Base-by-base conservation (phyloP, 1,140 invertebrate genomes). In the Monochamus saltuarius region DNA sequence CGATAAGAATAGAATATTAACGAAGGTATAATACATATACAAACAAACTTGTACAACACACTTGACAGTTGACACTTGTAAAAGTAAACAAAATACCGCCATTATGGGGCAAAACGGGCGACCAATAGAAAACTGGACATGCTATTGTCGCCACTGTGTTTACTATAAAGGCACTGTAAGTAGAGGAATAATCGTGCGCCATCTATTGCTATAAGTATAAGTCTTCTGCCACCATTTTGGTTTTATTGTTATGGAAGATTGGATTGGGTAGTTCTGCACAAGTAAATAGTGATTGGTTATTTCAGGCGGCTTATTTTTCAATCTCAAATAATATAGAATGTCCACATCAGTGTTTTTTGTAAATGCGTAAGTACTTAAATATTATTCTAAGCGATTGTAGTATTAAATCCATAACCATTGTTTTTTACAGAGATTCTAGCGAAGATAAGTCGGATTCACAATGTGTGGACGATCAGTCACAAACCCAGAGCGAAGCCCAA, bases 401-500 rank as follows among this genome's bases (percentile, higher is more conserved):
- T 14, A 7, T 38, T 52, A 43, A n/a, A 19, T 17, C 11, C 1
- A 39, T 4, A 39, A 13, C 10, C 4, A 1, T 39, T 40, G 14
- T 1, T 16, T 50, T 7, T 63, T 59, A 47, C 55, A 45, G 62
- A 47, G 68, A 53, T 52, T 56, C 37, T 45, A 68, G 43, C 43
- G 49, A 69, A 38, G 64, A 64, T 7, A 74, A 73, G 63, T 13
- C 62, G 10, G 72, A 74, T 22, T 13, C 51, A 40, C 63, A 68
- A 58, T 66, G 61, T 53, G 57, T 54, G 16, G 75, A 74, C 50
- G 75, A 76, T 53, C 67, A 66, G 50, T 61, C 51, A 17, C 72
- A 74, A 61, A 69, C 71, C 14, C 67, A 73, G 49, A 77, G 73
- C 13, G 85, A 88, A 59, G 85, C 87, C 13, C 87, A 89, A 68